Evolutionary conservation across 1,140 invertebrate species (phyloP).

Genomic region (Drosophila trapezifrons): DNA sequence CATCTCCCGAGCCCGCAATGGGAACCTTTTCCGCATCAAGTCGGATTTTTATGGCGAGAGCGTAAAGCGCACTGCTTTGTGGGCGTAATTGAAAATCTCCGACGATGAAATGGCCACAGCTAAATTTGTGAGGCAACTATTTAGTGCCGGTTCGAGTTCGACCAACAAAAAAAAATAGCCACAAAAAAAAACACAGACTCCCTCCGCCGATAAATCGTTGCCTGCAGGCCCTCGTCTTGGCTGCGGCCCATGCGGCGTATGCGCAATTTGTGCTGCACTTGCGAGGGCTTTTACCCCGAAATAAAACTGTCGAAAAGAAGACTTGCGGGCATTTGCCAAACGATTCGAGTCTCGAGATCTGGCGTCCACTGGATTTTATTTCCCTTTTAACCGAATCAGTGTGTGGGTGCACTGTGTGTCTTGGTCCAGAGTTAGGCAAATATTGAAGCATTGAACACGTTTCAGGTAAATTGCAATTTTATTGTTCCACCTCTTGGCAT

Average conservation of each 20-base stretch:
- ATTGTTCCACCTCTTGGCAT: conserved; percentile 60
- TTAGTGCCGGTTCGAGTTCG: conserved; percentile 53
- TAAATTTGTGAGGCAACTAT: conserved; percentile 76
- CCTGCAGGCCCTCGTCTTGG: conserved; percentile 21
- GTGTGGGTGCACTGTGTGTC: conserved; percentile 7
- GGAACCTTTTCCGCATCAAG: conserved; percentile 58
- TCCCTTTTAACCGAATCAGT: conserved; percentile 4
- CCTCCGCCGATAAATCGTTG: conserved; percentile 56
- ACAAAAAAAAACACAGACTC: neutral
- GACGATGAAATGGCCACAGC: conserved; percentile 54
- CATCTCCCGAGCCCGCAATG: neutral
- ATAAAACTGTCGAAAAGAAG: conserved; percentile 75
- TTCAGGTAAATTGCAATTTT: conserved; percentile 77
- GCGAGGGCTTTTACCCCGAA: conserved; percentile 37
- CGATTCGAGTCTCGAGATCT: conserved; percentile 47
- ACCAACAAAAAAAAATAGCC: neutral
- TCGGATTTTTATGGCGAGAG: conserved; percentile 72
- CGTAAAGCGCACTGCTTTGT: conserved; percentile 51
- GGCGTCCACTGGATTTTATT: conserved; percentile 56
- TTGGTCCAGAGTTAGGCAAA: conserved; percentile 56
- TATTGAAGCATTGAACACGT: conserved; percentile 77
- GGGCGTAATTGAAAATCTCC: conserved; percentile 76
- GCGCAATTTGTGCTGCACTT: conserved; percentile 72
- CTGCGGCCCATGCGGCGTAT: conserved; percentile 63
- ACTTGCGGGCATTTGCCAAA: conserved; percentile 76